phyloP scores from a whole-genome alignment of 1,140 invertebrate species.

The Bilobella aurantiaca region DNA sequence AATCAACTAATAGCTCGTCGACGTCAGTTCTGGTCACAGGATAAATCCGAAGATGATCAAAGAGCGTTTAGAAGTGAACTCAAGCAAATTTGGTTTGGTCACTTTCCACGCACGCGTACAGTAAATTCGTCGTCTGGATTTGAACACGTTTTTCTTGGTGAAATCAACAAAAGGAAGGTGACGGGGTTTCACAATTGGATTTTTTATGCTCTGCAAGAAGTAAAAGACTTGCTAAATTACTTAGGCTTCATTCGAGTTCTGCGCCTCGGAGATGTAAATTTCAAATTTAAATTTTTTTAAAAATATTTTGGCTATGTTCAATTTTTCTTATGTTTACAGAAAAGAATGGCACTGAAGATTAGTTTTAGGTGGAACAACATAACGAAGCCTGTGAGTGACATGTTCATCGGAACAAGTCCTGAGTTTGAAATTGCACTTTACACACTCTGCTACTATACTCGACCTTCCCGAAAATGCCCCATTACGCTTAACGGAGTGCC shows the following conservation, averaged over 20 bases:
- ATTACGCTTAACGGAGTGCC: conserved; percentile 55
- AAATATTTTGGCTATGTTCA: neutral
- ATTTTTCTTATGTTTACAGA: conserved; percentile 49
- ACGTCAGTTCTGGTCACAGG: conserved; percentile 8
- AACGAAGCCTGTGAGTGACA: conserved; percentile 62
- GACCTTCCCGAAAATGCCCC: conserved; percentile 58
- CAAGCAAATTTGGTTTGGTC: conserved; percentile 65
- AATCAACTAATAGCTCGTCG: conserved; percentile 46
- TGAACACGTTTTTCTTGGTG: conserved; percentile 76
- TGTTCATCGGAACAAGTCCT: conserved; percentile 84
- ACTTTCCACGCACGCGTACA: conserved; percentile 64
- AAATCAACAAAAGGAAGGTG: conserved; percentile 64
- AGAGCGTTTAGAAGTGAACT: conserved; percentile 58
- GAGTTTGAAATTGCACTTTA: conserved; percentile 86
- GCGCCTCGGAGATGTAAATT: conserved; percentile 56
- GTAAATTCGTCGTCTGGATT: conserved; percentile 70
- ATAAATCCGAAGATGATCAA: conserved; percentile 34
- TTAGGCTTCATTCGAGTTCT: conserved; percentile 61
- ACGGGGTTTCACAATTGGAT: conserved; percentile 80
- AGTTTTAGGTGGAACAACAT: conserved; percentile 61
- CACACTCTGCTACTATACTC: conserved; percentile 66
- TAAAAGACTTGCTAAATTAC: conserved; percentile 56
- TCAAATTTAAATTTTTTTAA: conserved; percentile 3
- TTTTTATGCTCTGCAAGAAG: conserved; percentile 66
- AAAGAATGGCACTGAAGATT: conserved; percentile 66